Base-by-base conservation (phyloP, 2,888 invertebrate species). In the Ormia ochracea region DNA sequence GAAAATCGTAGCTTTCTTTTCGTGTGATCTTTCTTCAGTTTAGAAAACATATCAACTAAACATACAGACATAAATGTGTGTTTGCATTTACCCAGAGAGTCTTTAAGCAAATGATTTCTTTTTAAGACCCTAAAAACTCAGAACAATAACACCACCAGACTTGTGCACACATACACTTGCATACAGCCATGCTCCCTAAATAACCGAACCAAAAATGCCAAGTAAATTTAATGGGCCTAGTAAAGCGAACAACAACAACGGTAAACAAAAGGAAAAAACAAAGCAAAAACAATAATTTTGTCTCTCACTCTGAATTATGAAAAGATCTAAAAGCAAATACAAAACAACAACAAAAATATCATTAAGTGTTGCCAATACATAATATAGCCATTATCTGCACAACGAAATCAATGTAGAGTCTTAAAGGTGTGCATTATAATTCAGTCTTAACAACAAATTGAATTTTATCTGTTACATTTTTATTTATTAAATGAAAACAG, bases 1-100 rank as follows among this genome's bases (percentile, higher is more conserved):
- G 87, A 87, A 87, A 86, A 86, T 86, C 83, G 86, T 83, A 83
- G 83, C 84, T 87, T 87, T 86, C 86, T 85, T 86, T 87, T 86
- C 83, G 82, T 82, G 82, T 82, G 85, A 87, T 87, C 87, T 85
- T 87, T 85, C 84, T 79, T 77, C 52, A 69, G 69, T 77, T 77
- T 63, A 63, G 50, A 75, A 61, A 74, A 69, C 79, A 56, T 70
- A 79, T 65, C 75, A 68, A 14, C 48, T 54, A 72, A 41, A 50
- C 58, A 69, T 26, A 33, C 69, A 65, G 45, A 52, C 50, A 31
- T 17, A 33, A 10, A 41, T 4, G 7, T 41, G 4, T 17, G 6
- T 14, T 28, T 43, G 43, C 9, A 48, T 58, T 56, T 65, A 65
- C 52, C 43, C 65, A 58, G 58, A 74, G 41, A 66, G 69, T 69